A percentile compares a stretch with the other conserved stretches of the same genome.
Evolutionary conservation across 2,113 vertebrate genomes (phyloP).

Genomic region (Indicator indicator): DNA sequence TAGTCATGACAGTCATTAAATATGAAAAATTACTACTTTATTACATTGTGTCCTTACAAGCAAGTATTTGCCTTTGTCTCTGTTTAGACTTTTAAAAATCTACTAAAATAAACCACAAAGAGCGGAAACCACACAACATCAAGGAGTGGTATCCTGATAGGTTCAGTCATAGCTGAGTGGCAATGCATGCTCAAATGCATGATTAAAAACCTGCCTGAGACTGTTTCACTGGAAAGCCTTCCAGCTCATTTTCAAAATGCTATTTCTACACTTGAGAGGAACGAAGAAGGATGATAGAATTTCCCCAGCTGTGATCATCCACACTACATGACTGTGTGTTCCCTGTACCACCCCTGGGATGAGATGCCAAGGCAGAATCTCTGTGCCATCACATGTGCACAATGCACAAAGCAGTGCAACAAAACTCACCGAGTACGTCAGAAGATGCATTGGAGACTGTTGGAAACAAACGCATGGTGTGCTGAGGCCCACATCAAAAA

Average conservation of each 20-base stretch:
- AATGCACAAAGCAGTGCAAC: not conserved
- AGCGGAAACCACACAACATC: not conserved
- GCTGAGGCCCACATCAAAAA: not conserved
- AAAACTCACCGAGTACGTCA: not conserved
- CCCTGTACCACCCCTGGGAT: not conserved
- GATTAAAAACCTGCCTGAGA: not conserved
- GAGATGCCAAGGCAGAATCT: not conserved
- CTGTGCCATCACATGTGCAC: not conserved
- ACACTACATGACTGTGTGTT: not conserved
- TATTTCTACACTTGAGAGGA: not conserved
- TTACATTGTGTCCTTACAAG: not conserved
- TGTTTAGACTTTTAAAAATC: not conserved
- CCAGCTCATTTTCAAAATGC: not conserved
- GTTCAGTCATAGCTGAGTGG: not conserved
- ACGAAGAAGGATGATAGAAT: not conserved
- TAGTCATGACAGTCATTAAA: conserved; percentile 46
- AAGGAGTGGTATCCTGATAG: not conserved
- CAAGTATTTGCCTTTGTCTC: not conserved
- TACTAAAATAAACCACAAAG: not conserved
- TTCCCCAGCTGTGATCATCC: not conserved
- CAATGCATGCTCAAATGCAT: not conserved
- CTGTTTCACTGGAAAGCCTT: not conserved
- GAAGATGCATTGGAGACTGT: not conserved
- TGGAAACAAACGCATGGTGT: not conserved
- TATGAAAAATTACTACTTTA: conserved; percentile 27